A percentile compares a stretch with the other conserved stretches of the same genome.
Evolutionary conservation across 37 sponge, comb jelly and placozoan species (phyloP).

Genomic region (Cladorhizidae sp.): DNA sequence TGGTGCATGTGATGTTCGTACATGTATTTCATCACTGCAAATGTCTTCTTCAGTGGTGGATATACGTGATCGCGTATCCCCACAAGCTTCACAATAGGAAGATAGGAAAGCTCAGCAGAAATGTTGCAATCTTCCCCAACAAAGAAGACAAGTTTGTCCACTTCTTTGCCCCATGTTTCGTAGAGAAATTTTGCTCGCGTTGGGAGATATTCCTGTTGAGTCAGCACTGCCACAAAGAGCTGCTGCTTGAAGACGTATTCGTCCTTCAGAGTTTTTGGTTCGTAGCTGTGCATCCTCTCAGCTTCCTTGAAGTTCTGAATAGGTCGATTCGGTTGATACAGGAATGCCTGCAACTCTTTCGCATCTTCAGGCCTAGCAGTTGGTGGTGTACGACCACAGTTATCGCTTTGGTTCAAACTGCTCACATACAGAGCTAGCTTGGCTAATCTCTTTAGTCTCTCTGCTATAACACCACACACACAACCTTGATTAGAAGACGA

Average conservation of each 20-base stretch:
- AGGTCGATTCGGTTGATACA: too few relatives aligned
- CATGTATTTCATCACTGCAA: conserved; percentile 74
- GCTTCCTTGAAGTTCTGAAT: too few relatives aligned
- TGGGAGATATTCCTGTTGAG: conserved; percentile 49
- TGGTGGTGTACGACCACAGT: too few relatives aligned
- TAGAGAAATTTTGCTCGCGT: conserved; percentile 67
- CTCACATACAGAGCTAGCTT: too few relatives aligned
- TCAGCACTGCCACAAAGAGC: conserved; percentile 66
- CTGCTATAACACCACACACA: too few relatives aligned
- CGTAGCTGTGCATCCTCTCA: too few relatives aligned
- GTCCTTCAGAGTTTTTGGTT: conserved; percentile 20
- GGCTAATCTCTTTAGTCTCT: too few relatives aligned
- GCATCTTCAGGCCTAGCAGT: too few relatives aligned
- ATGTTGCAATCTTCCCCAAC: conserved; percentile 63
- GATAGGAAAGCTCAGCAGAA: conserved; percentile 16
- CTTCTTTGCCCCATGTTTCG: conserved; percentile 76
- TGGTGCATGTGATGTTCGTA: conserved; percentile 56
- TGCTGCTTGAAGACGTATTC: conserved; percentile 38
- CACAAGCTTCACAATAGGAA: conserved; percentile 60
- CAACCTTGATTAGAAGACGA: too few relatives aligned
- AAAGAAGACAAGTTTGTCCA: conserved; percentile 56
- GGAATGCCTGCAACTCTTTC: too few relatives aligned
- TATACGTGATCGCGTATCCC: conserved; percentile 57
- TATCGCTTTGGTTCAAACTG: too few relatives aligned
- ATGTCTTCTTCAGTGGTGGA: conserved; percentile 61